Percentiles rank a stretch among this genome's conserved stretches.
These are phyloP conservation scores for Neotragus moschatus DNA, from an alignment of 2,113 vertebrate species.

Conservation along the genomic window DNA sequence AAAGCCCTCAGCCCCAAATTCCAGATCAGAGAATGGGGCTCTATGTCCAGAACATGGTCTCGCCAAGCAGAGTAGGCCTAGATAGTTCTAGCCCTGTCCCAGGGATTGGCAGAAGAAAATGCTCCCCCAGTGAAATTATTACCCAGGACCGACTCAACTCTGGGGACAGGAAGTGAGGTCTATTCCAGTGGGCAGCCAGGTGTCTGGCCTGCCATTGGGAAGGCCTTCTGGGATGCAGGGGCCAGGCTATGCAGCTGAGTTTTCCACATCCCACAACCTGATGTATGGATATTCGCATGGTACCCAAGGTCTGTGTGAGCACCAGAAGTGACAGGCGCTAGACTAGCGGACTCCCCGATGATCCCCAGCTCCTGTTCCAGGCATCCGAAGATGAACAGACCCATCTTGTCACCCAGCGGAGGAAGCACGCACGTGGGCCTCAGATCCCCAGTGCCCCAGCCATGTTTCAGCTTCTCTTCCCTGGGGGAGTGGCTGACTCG, in stretches of 20 bases:
- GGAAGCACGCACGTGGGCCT: accelerated
- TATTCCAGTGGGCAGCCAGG: not conserved
- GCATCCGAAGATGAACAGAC: not conserved
- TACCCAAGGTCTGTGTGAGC: not conserved
- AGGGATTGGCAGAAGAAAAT: not conserved
- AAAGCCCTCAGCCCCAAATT: not conserved
- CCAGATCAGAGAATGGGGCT: not conserved
- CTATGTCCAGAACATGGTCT: not conserved
- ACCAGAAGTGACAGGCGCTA: accelerated
- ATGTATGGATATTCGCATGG: accelerated
- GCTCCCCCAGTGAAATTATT: not conserved
- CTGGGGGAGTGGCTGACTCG: not conserved
- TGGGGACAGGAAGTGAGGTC: not conserved
- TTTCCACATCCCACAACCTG: not conserved
- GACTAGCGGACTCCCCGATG: accelerated
- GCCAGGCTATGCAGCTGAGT: not conserved
- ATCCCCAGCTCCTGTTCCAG: not conserved
- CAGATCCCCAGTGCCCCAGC: not conserved
- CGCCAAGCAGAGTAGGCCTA: not conserved
- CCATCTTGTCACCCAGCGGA: not conserved
- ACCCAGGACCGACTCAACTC: not conserved
- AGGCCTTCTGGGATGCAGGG: not conserved
- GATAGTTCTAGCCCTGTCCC: too few species aligned
- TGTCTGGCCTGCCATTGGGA: accelerated
- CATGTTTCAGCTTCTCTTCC: accelerated